These are phyloP conservation scores for Aphidoletes aphidimyza DNA, from an alignment of 2,888 invertebrate genomes.

Conservation along the genomic window DNA sequence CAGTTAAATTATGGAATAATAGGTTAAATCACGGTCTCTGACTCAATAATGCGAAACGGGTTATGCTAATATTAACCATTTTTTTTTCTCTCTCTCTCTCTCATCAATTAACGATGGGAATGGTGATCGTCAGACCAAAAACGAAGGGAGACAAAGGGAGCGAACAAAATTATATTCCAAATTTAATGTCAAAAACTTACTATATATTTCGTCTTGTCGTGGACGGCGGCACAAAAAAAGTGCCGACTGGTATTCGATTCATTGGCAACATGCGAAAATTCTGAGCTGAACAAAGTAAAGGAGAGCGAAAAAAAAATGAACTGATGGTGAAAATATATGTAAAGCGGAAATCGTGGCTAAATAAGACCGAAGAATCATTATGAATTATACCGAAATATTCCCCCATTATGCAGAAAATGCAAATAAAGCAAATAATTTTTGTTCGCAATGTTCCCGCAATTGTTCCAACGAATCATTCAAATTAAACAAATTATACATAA, in stretches of 20 bases:
- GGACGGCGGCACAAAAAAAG: background rate
- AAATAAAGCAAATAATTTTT: conserved; percentile 7
- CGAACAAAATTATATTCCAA: background rate
- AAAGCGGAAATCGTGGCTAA: background rate
- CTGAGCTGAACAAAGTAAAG: background rate
- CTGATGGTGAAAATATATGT: background rate
- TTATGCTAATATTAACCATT: background rate
- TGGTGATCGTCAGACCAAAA: background rate
- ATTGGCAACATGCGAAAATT: background rate
- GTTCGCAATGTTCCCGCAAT: background rate
- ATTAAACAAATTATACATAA: conserved; percentile 49
- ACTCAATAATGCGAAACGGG: background rate
- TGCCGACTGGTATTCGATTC: background rate
- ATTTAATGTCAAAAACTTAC: background rate
- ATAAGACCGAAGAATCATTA: conserved; percentile 9
- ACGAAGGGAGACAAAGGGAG: too few species aligned
- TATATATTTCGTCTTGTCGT: background rate
- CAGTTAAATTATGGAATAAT: background rate
- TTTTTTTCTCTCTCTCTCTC: too few species aligned
- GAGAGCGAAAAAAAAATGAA: background rate
- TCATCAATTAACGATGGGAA: conserved; percentile 36
- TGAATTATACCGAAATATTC: conserved; percentile 14
- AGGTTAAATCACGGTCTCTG: background rate
- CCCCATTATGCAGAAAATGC: background rate
- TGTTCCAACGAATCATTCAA: conserved; percentile 25